phyloP scores from a whole-genome alignment of 2,113 vertebrate genomes.

The Hippocampus guttulatus region DNA sequence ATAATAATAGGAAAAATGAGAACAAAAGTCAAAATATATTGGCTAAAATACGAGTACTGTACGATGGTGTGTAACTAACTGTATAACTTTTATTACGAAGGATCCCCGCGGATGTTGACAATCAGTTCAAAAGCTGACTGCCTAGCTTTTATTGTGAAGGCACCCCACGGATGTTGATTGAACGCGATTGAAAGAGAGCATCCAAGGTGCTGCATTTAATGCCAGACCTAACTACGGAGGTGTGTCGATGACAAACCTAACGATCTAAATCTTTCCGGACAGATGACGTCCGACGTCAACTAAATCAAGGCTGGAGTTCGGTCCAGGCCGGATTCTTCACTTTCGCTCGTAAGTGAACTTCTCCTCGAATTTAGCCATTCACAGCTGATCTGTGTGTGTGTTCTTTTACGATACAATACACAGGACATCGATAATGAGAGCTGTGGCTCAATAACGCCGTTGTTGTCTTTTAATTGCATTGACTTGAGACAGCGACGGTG shows the following conservation, averaged over 20 bases:
- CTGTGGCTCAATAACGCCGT: neutral
- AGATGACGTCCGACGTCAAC: constrained; percentile 8
- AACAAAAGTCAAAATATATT: neutral
- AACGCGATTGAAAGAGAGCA: constrained; percentile 3
- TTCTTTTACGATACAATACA: neutral
- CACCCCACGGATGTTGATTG: constrained; percentile 27
- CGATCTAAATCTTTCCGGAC: neutral
- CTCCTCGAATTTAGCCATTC: neutral
- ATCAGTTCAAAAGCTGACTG: neutral
- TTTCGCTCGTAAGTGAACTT: constrained; percentile 41
- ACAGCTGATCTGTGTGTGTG: neutral
- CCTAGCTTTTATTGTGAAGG: neutral
- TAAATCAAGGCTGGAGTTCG: constrained; percentile 14
- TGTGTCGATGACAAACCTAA: constrained; percentile 23
- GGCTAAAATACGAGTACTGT: neutral
- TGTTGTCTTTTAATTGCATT: neutral
- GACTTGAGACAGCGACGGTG: neutral
- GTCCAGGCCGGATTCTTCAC: constrained; percentile 26
- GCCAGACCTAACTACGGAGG: neutral
- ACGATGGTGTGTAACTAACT: neutral
- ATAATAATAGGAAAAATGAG: too few species aligned
- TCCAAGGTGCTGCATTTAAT: neutral
- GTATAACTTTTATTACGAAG: neutral
- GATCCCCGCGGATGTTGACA: constrained; percentile 28
- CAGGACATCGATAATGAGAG: neutral